Evolutionary conservation across 2,113 vertebrate genomes (phyloP).

Genomic region (Heterocephalus glaber): DNA sequence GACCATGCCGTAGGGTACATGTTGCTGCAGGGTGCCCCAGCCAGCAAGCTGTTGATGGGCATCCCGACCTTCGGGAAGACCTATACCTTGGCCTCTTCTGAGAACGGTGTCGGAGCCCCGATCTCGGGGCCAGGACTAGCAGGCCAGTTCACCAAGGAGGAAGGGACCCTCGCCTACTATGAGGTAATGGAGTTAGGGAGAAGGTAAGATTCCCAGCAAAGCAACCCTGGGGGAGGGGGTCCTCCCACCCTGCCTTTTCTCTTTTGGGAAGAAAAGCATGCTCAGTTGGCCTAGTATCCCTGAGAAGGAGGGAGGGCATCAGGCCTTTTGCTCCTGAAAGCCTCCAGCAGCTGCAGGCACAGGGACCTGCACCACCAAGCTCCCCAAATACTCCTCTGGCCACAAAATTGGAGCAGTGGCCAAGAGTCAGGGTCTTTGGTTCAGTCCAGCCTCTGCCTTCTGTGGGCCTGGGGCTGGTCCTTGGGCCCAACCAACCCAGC

Average conservation of each 20-base stretch:
- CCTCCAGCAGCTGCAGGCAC: not conserved
- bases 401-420: not conserved
- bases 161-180: conserved; percentile 87
- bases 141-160: conserved; percentile 86
- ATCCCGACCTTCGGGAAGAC: conserved; percentile 88
- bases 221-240: conserved; percentile 72
- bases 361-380: not conserved
- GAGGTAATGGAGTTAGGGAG: conserved; percentile 82
- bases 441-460: not conserved
- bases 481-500: not conserved
- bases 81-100: conserved; percentile 80
- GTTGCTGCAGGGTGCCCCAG: conserved; percentile 80
- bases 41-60: conserved; percentile 86
- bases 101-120: conserved; percentile 83
- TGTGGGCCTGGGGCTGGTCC: not conserved
- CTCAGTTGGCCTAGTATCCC: no score
- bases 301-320: not conserved
- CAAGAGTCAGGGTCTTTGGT: not conserved
- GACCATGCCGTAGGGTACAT: conserved; percentile 83
- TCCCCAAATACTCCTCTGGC: not conserved
- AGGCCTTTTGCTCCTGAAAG: not conserved
- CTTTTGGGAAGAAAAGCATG: not conserved
- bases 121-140: conserved; percentile 82
- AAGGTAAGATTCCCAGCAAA: no score
- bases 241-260: not conserved